Evolutionary conservation across 2,113 vertebrate species (phyloP), one percentile per base, ranked within the genome.

Genomic region (Sinosuthora webbiana): DNA sequence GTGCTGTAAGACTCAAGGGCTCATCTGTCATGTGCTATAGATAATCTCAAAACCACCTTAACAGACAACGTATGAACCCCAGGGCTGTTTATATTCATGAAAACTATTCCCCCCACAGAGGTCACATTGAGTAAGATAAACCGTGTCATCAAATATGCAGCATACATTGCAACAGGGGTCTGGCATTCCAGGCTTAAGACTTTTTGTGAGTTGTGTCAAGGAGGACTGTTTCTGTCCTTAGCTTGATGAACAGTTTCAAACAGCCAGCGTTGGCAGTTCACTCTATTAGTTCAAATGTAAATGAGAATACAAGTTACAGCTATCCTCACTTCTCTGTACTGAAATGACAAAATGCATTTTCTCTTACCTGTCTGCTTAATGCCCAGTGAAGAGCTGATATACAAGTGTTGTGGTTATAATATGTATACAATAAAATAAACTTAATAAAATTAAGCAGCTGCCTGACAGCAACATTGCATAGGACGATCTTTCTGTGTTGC

Each of bases 21-120:
- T 97, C 90, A 93, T 97, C 91, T 95, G 93, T 97, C 94, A 95
- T 93, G 84, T 96, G 94, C 83, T 94, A 77, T 89, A 97, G 90
- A 94, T 96, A 97, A 97, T 95, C 93, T 91, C 86, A 97, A 86
- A 96, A 97, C 93, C 90, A 97, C 94, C 94, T 95, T 93, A 91
- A 62, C 94, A 96, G 96, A 95, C 95, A 96, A 95, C 25, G 65
- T 95, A 93, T 16, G 3, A 94, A 94, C 90, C 88, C 41, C 73
- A 86, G 85, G 83, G 95, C 88, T 95, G 91, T 95, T 97, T 96
- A 97, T 95, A 96, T 96, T 97, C 90, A 97, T 97, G 95, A 96
- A 94, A 97, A 93, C 92, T 89, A 82, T 89, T 60, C 27, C 59
- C 50, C 80, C 44, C 53, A 25, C 69, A 88, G 93, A 96, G 95